phyloP scores from a whole-genome alignment of 2,113 vertebrate species.

The Boleophthalmus pectinirostris region DNA sequence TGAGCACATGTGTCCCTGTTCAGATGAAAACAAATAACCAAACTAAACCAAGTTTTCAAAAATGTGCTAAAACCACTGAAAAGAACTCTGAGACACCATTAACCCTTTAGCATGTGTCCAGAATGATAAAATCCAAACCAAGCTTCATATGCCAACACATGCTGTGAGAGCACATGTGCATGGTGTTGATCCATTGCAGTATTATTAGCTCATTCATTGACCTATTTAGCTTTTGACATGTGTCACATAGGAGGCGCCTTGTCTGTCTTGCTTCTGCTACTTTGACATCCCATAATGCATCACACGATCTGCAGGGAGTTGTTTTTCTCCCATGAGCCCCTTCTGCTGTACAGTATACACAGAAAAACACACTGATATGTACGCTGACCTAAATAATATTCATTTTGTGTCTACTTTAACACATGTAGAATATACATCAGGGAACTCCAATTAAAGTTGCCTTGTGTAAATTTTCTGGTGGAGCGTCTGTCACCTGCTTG shows the following conservation, averaged over 20 bases:
- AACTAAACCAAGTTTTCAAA: no score
- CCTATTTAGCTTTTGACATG: neutral
- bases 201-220: neutral
- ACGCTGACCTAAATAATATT: neutral
- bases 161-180: neutral
- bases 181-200: neutral
- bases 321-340: neutral
- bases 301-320: neutral
- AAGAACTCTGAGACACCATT: no score
- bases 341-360: neutral
- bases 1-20: no score
- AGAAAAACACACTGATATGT: neutral
- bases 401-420: neutral
- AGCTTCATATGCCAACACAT: neutral
- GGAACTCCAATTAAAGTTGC: no score
- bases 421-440: neutral
- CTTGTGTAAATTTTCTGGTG: no score
- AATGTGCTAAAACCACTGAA: no score
- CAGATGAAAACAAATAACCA: no score
- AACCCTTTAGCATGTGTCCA: no score
- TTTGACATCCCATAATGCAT: neutral
- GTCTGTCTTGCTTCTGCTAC: neutral
- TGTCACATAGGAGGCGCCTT: neutral
- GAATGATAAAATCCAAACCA: no score
- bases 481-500: no score